A percentile compares a stretch with the other conserved stretches of the same genome.
Evolutionary conservation across 2,888 invertebrate species (phyloP).

Genomic region (Drosophila tripunctata): DNA sequence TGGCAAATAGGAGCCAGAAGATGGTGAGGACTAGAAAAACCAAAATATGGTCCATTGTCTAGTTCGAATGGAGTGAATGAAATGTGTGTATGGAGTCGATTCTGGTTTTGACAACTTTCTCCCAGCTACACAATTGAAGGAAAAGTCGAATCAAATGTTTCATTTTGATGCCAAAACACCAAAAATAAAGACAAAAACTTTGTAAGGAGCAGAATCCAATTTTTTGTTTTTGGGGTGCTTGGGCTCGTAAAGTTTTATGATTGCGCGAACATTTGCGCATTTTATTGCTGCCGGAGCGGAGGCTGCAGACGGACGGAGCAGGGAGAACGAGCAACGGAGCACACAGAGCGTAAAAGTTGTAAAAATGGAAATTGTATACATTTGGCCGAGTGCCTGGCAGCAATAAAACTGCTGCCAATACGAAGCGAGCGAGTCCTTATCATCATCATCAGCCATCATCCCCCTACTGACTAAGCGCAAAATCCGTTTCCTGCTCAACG

Average conservation of each 20-base stretch:
- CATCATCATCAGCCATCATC: neutral
- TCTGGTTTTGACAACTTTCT: conserved; percentile 55
- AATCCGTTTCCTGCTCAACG: conserved; percentile 66
- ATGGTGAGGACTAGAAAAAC: conserved; percentile 5
- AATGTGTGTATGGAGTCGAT: conserved; percentile 3
- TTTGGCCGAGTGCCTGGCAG: conserved; percentile 66
- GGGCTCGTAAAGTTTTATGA: conserved; percentile 72
- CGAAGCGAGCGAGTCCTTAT: conserved; percentile 16
- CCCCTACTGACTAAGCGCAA: conserved; percentile 69
- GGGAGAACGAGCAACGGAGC: too few relatives aligned
- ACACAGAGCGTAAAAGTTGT: conserved; percentile 62
- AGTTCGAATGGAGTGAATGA: neutral
- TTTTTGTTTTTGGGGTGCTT: conserved; percentile 30
- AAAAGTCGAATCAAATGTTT: conserved; percentile 7
- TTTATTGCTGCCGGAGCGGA: conserved; percentile 64
- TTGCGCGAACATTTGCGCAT: conserved; percentile 60
- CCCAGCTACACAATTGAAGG: conserved; percentile 4
- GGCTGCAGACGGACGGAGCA: conserved; percentile 52
- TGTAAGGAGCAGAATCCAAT: conserved; percentile 51
- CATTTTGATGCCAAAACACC: conserved; percentile 2
- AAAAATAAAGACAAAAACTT: conserved; percentile 41
- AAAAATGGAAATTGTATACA: conserved; percentile 79
- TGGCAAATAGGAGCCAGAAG: conserved; percentile 48
- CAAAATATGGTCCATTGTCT: conserved; percentile 41
- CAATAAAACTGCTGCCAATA: conserved; percentile 63